Conservation (phyloP, 2,113 vertebrate genomes). For the Aix galericulata region DNA sequence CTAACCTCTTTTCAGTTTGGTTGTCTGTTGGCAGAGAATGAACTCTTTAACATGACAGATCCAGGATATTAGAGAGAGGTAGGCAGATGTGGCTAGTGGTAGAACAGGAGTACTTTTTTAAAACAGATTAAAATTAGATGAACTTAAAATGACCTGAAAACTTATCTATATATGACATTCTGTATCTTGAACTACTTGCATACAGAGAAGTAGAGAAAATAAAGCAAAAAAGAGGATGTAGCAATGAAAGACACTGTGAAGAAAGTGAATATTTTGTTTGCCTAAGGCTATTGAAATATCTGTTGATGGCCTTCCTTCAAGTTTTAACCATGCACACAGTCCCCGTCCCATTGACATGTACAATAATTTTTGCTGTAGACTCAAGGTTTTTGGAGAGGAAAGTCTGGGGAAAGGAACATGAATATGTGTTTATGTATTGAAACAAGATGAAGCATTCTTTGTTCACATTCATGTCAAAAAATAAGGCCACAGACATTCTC, state of each 20-base stretch:
- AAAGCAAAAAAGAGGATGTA: not conserved
- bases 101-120: not conserved
- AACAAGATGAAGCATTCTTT: not conserved
- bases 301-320: not conserved
- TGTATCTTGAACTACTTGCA: not conserved
- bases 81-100: not conserved
- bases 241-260: not conserved
- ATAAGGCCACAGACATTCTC: not conserved
- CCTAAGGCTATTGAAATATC: not conserved
- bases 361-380: not conserved
- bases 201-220: not conserved
- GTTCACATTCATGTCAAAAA: not conserved
- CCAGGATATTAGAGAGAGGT: not conserved
- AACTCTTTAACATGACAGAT: not conserved
- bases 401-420: not conserved
- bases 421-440: not conserved
- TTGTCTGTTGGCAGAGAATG: not conserved
- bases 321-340: not conserved
- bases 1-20: not conserved
- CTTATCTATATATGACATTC: too few species aligned
- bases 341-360: too few species aligned
- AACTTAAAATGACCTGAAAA: not conserved
- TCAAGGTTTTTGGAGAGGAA: not conserved
- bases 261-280: not conserved
- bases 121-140: not conserved